Base-by-base conservation (phyloP, 30 jellyfish, hydroid and myxozoan species). In the Haliclystus octoradiatus region DNA sequence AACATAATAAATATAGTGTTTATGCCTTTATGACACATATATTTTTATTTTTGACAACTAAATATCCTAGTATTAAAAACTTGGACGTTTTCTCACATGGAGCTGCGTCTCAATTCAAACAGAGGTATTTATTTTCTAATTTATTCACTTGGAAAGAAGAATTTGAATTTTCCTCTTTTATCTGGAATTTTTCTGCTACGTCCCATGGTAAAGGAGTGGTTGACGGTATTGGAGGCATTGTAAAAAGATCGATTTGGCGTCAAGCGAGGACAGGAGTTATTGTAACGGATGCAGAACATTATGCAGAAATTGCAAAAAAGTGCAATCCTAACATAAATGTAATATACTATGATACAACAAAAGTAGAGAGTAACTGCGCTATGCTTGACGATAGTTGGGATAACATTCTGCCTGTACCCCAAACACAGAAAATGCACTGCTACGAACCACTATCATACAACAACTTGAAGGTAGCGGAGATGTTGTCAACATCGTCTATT, bases 1-100 rank as follows among this genome's bases (percentile, higher is more conserved):
- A 50, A 3, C 85, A 77, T 60, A 77, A 62, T 34, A 77, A 77
- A 62, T 33, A 69, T 61, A 70, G 88, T 31, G 83, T 78, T 25
- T 78, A 71, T 28, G 49, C 85, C 24, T 79, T 79, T 28, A 62
- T 70, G 79, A 50, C 85, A 1, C 52, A 72, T 52, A 25, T 79
- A 33, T 34, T 76, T 53, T 29, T 66, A 24, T 28, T 52, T 13
- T 70, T 72, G 29, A 52, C 66, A 61, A 15, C 33, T 14, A 72
- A 72, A 34, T 72, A 60, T 76, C 67, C 66, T 33, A 50, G 53
- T 14, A 40, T 53, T 26, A 52, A 65, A 12, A 26, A 34, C 65
- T 60, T 79, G 66, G 40, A 78, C 62, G 68, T 78, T 50, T 72
- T 72, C 62, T 52, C 51, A 7, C 71, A 49, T 30, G 73, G 72